Evolutionary conservation across 2,888 invertebrate genomes (phyloP), one percentile per base, ranked within the genome.

Genomic region (Formica aserva): DNA sequence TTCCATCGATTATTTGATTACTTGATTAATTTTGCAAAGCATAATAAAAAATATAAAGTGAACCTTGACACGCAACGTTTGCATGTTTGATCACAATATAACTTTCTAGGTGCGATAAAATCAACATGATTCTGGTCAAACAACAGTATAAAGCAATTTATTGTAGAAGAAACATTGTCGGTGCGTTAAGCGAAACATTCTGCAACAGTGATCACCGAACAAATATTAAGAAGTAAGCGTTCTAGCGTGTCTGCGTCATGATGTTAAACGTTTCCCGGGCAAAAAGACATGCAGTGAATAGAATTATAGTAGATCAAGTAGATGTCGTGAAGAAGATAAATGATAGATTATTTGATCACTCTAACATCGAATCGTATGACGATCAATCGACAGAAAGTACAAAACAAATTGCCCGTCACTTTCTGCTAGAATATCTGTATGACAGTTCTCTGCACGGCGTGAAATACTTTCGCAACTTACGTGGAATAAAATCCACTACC

Each of bases 381-480:
- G n/a, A 69, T 38, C 35, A 5, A 5, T 29, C 38, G n/a, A 22
- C 1, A 35, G n/a, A 65, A n/a, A 63, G 11, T 38, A 71, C 9
- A 48, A 69, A 55, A 60, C 6, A 26, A 45, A 41, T 52, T 11
- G n/a, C 22, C 3, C 45, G 13, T 32, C 13, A 71, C 5, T n/a
- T 86, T 9, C 5, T 87, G 11, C 65, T 75, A 22, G 83, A 88
- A 72, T 91, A 82, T 35, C 38, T 86, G n/a, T 63, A 84, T 0
- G 83, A 82, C 29, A 89, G 83, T 4, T 87, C 88, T 1, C 57
- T 91, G 8, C 91, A 91, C 13, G 91, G 91, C 8, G 26, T 91
- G 1, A 88, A 88, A 32, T 91, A 91, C n/a, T 77, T 88, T 8
- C 84, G 87, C 6, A 71, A 85, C 8, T 66, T 75, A 18, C 48